Conservation (phyloP, 2,113 vertebrate species). For the Pavo muticus region DNA sequence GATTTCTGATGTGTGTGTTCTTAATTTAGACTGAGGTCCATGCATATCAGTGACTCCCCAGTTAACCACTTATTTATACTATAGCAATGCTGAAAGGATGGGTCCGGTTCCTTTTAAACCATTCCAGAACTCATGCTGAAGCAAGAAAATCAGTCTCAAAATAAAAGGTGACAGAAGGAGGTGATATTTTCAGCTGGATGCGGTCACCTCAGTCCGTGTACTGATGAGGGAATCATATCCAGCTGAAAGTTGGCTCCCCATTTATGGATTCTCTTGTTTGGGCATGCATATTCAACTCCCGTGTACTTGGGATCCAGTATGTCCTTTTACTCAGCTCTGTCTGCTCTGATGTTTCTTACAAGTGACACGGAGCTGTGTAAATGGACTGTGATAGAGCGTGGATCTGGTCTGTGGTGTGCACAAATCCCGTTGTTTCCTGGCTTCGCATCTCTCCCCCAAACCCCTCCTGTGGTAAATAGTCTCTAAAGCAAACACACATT, state of each 20-base stretch:
- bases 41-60: not conserved
- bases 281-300: not conserved
- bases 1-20: constrained; percentile 44
- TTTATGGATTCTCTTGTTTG: not conserved
- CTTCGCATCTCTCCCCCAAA: not conserved
- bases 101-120: not conserved
- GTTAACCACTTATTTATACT: constrained; percentile 2
- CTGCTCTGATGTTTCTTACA: not conserved
- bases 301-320: not conserved
- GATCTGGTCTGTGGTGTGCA: not conserved
- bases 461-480: constrained; percentile 7
- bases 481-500: constrained; percentile 42
- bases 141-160: not conserved
- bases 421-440: constrained; percentile 33
- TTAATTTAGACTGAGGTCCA: constrained; percentile 49
- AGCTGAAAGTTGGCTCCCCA: fast-evolving
- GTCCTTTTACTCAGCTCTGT: not conserved
- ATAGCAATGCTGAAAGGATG: not conserved
- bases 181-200: not conserved
- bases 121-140: not conserved
- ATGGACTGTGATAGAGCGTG: not conserved
- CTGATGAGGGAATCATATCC: not conserved
- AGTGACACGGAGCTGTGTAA: not conserved
- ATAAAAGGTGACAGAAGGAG: not conserved
- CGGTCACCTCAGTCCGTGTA: not conserved